Evolutionary conservation across 2,797 vertebrate genomes (phyloP).

Genomic region (Typhlichthys subterraneus): DNA sequence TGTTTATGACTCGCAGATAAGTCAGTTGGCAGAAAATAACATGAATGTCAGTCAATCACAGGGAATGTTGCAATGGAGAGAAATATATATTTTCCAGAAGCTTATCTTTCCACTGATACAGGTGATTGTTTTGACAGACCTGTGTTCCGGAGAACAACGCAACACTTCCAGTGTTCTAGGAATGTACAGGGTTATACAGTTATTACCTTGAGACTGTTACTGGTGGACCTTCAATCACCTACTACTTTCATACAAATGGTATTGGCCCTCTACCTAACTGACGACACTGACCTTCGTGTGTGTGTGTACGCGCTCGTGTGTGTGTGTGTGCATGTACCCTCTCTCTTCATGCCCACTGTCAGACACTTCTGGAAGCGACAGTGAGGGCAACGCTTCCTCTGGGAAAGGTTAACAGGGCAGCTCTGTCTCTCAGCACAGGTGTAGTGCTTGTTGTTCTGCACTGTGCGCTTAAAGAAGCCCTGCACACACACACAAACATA

Average conservation of each 20-base stretch:
- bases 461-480: slow-evolving; percentile 84
- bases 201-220: too few species aligned
- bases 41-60: slow-evolving; percentile 22
- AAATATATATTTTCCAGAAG: not conserved
- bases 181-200: too few species aligned
- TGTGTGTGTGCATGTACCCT: slow-evolving; percentile 64
- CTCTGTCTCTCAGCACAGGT: slow-evolving; percentile 77
- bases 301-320: not conserved
- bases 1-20: slow-evolving; percentile 67
- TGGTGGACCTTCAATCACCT: too few species aligned
- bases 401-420: slow-evolving; percentile 79
- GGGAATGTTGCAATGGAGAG: slow-evolving; percentile 9
- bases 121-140: not conserved
- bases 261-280: too few species aligned
- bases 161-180: not conserved
- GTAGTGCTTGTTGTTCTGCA: slow-evolving; percentile 84
- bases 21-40: slow-evolving; percentile 15
- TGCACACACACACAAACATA: slow-evolving; percentile 24
- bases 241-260: too few species aligned
- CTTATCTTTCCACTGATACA: not conserved
- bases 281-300: not conserved
- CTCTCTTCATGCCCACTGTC: slow-evolving; percentile 82
- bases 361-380: slow-evolving; percentile 85
- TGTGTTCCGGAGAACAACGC: not conserved
- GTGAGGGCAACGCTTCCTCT: slow-evolving; percentile 82